Percentiles rank a stretch among this genome's conserved stretches.
Conservation (phyloP, 2,797 vertebrate genomes). For the Capromys pilorides region DNA sequence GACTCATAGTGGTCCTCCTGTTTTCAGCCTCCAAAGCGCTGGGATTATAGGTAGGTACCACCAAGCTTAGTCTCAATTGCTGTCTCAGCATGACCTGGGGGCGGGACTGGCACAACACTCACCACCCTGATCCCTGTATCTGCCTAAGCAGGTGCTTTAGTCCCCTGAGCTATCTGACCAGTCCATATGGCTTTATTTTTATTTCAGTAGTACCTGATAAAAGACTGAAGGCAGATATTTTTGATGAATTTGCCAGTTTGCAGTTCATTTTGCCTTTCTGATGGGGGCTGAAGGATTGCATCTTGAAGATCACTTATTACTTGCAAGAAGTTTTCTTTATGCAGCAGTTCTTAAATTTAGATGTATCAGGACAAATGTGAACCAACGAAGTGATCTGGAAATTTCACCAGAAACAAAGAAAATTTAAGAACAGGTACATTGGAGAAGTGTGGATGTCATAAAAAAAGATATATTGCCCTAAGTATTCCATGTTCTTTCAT, state of each 20-base stretch:
- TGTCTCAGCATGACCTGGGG: too few species aligned
- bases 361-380: background rate
- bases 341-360: background rate
- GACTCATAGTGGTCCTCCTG: too few species aligned
- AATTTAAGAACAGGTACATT: background rate
- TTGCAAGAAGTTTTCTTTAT: background rate
- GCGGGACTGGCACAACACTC: too few species aligned
- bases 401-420: slow-evolving; percentile 15
- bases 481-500: slow-evolving; percentile 25
- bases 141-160: too few species aligned
- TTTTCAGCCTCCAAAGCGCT: too few species aligned
- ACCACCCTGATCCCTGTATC: too few species aligned
- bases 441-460: background rate
- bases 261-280: background rate
- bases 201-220: background rate
- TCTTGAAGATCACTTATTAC: background rate
- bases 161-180: too few species aligned
- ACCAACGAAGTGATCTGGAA: background rate
- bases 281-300: background rate
- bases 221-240: background rate
- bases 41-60: too few species aligned
- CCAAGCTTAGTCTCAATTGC: too few species aligned
- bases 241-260: background rate
- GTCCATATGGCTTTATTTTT: background rate
- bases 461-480: background rate